Evolutionary conservation across 2,888 invertebrate genomes (phyloP).

Genomic region (Protophormia terraenovae): DNA sequence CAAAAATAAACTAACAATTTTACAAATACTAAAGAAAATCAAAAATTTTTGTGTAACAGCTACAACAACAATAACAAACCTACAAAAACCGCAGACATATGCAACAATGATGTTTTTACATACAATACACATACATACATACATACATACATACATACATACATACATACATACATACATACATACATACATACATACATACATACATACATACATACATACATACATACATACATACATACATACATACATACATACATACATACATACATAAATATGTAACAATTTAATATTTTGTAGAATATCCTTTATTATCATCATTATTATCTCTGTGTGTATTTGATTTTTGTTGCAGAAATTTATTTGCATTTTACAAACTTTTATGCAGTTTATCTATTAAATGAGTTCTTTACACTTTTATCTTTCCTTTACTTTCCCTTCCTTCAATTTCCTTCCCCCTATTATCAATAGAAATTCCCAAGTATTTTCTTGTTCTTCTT

Average conservation of each 20-base stretch:
- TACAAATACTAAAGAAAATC: slow-evolving; percentile 30
- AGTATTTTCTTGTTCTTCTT: slow-evolving; percentile 21
- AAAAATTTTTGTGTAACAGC: neutral
- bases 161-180: neutral
- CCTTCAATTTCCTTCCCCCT: neutral
- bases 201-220: neutral
- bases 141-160: neutral
- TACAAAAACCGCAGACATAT: slow-evolving; percentile 71
- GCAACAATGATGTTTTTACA: slow-evolving; percentile 66
- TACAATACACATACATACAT: slow-evolving; percentile 8
- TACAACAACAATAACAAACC: slow-evolving; percentile 56
- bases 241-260: neutral
- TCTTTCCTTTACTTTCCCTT: neutral
- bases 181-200: neutral
- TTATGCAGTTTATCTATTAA: slow-evolving; percentile 11
- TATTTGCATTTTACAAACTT: slow-evolving; percentile 23
- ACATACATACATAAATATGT: neutral
- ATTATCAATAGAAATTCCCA: slow-evolving; percentile 62
- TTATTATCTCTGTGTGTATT: neutral
- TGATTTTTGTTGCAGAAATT: slow-evolving; percentile 7
- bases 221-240: slow-evolving; percentile 4
- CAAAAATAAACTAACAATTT: slow-evolving; percentile 58
- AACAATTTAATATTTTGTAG: no score
- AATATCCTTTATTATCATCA: slow-evolving; percentile 35
- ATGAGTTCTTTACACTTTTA: slow-evolving; percentile 47